These are phyloP conservation scores for Xiphorhynchus erythropygius DNA, from an alignment of 2,797 vertebrate species.

Conservation along the genomic window DNA sequence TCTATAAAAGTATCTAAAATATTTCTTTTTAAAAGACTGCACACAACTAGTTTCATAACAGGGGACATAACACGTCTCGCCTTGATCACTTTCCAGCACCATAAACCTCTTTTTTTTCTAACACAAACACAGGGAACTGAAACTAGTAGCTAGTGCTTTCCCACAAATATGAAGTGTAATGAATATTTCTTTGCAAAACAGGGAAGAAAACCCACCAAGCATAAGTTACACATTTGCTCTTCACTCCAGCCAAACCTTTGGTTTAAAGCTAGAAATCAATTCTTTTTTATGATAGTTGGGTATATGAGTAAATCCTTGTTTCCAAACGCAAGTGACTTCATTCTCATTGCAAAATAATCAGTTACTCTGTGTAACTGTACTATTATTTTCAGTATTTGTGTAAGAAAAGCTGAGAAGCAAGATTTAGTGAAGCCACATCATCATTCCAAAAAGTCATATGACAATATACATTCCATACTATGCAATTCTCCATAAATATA, in stretches of 20 bases:
- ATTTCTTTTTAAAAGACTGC: background rate
- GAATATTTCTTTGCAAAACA: background rate
- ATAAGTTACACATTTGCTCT: background rate
- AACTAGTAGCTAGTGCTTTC: background rate
- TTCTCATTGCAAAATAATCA: background rate
- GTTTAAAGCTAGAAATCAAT: background rate
- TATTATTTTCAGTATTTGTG: background rate
- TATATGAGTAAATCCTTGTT: background rate
- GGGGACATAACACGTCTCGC: background rate
- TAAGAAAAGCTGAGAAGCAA: background rate
- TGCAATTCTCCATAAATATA: background rate
- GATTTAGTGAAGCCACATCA: background rate
- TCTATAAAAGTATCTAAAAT: conserved; percentile 31
- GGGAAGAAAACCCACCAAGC: background rate
- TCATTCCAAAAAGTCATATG: background rate
- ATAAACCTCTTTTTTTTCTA: background rate
- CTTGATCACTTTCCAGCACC: conserved; percentile 30
- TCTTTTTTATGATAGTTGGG: background rate
- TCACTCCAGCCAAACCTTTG: background rate
- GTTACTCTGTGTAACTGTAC: background rate
- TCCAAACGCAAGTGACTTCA: background rate
- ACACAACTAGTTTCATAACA: background rate
- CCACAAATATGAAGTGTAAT: background rate
- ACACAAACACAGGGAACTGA: background rate
- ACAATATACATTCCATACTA: background rate